Percentiles rank a stretch among this genome's conserved stretches.
Conservation (phyloP, 2,888 invertebrate species). For the Orgyia antiqua region DNA sequence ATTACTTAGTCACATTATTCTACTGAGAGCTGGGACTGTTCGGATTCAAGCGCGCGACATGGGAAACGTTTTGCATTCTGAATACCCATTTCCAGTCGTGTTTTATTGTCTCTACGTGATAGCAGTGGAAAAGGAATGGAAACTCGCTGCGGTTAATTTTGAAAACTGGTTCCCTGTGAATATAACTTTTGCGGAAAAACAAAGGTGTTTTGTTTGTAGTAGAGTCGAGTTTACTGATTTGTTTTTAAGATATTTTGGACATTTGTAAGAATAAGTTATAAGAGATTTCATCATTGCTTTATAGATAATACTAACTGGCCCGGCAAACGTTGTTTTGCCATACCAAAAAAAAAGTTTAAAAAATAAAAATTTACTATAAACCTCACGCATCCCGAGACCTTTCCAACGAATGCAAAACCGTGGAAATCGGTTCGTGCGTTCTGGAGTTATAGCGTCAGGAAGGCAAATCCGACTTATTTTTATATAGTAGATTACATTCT, state of each 20-base stretch:
- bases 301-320: too few relatives aligned
- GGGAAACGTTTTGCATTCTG: constrained; percentile 23
- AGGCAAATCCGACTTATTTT: too few relatives aligned
- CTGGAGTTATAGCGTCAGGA: too few relatives aligned
- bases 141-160: constrained; percentile 13
- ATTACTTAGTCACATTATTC: constrained; percentile 26
- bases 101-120: constrained; percentile 27
- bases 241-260: not conserved
- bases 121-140: constrained; percentile 21
- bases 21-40: constrained; percentile 14
- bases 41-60: constrained; percentile 13
- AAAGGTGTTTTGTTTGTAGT: constrained; percentile 3
- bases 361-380: too few relatives aligned
- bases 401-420: too few relatives aligned
- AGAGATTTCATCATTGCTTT: too few relatives aligned
- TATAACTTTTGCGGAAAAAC: constrained; percentile 11
- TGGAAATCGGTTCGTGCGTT: too few relatives aligned
- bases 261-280: not conserved
- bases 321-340: too few relatives aligned
- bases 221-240: not conserved
- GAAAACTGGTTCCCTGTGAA: constrained; percentile 13
- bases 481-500: too few relatives aligned
- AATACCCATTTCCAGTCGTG: constrained; percentile 22
- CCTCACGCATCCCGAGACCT: too few relatives aligned
- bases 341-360: too few relatives aligned